A percentile compares a stretch with the other conserved stretches of the same genome.
Conservation (phyloP, 2,113 vertebrate genomes). For the Jacana jacana region DNA sequence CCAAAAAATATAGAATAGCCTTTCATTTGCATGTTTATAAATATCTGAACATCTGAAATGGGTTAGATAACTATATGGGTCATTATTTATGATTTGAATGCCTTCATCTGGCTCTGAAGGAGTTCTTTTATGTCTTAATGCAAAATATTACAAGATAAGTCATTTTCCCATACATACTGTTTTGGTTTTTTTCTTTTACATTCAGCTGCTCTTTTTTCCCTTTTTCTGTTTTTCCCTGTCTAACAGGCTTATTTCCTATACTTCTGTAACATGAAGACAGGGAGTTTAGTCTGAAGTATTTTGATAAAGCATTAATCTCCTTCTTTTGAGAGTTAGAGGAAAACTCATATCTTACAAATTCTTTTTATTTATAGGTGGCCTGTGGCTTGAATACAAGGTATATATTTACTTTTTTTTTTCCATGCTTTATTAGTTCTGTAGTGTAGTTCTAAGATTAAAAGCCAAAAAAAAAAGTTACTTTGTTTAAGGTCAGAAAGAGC, state of each 20-base stretch:
- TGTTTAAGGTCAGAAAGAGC: neutral
- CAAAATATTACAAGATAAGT: neutral
- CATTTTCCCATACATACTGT: neutral
- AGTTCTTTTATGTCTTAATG: neutral
- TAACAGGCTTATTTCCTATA: neutral
- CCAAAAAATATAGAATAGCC: neutral
- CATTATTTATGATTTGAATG: neutral
- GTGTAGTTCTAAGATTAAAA: neutral
- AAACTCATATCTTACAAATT: conserved; percentile 10
- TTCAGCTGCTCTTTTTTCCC: neutral
- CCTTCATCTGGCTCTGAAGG: neutral
- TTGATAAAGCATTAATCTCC: neutral
- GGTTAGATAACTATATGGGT: neutral
- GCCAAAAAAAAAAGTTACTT: neutral
- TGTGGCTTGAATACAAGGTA: conserved; percentile 76
- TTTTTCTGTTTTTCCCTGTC: neutral
- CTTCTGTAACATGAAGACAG: neutral
- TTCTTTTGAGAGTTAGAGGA: neutral
- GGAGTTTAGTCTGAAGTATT: neutral
- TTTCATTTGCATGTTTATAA: neutral
- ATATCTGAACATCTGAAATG: neutral
- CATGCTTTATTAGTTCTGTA: neutral
- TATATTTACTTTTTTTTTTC: neutral
- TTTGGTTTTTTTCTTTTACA: too few relatives aligned
- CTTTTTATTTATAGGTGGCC: conserved; percentile 68